These are phyloP conservation scores for Anguilla japonica DNA, from an alignment of 2,113 vertebrate species.

Conservation along the genomic window DNA sequence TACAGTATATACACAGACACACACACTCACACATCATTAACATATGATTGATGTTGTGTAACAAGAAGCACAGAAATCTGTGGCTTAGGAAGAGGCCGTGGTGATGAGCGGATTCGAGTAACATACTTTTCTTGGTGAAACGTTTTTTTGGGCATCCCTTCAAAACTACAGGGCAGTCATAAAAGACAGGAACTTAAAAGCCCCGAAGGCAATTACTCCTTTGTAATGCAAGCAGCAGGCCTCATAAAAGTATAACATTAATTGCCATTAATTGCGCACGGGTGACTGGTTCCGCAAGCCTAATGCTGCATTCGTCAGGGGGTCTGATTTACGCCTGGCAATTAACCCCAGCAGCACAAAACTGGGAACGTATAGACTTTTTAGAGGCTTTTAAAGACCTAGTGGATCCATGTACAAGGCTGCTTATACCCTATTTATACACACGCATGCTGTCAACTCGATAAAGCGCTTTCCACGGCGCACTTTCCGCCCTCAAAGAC, in stretches of 20 bases:
- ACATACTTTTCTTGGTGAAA: constrained; percentile 29
- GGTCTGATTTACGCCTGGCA: constrained; percentile 79
- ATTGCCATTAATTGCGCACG: constrained; percentile 87
- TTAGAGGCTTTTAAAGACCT: constrained; percentile 30
- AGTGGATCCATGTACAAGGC: background rate
- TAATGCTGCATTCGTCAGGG: constrained; percentile 76
- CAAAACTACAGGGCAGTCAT: constrained; percentile 84
- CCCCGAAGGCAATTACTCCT: constrained; percentile 81
- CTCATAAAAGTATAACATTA: constrained; percentile 45
- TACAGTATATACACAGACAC: no score
- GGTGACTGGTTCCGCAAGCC: constrained; percentile 77
- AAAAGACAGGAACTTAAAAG: constrained; percentile 76
- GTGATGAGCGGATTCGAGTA: constrained; percentile 23
- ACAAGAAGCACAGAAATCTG: no score
- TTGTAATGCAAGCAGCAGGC: constrained; percentile 76
- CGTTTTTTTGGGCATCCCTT: constrained; percentile 82
- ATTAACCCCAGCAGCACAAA: constrained; percentile 76
- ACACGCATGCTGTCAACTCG: background rate
- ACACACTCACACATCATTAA: no score
- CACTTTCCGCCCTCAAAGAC: background rate
- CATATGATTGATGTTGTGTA: no score
- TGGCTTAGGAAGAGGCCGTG: no score
- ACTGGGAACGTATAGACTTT: constrained; percentile 51
- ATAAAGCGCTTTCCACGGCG: background rate
- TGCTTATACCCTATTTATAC: constrained; percentile 10